Conservation (phyloP, 1,140 invertebrate genomes). For the Macrotrachela quadricornifera region DNA sequence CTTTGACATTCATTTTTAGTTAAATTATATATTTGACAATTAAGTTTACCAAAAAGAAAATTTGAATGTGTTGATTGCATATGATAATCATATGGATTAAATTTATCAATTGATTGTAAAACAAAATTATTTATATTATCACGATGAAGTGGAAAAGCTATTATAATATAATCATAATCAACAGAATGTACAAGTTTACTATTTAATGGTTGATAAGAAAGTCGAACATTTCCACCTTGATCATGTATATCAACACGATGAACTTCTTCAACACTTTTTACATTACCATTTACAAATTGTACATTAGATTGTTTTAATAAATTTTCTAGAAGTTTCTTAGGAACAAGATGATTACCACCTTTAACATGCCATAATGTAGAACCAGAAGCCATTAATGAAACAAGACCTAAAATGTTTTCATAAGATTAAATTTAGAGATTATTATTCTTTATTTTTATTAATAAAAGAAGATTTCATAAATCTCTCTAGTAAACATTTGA, state of each 20-base stretch:
- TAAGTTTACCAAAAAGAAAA: too few relatives aligned
- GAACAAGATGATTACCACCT: slow-evolving; percentile 40
- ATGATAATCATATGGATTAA: slow-evolving; percentile 13
- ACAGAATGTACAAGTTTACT: not conserved
- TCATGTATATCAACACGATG: not conserved
- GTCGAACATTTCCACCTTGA: not conserved
- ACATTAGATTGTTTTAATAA: slow-evolving; percentile 28
- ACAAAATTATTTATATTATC: slow-evolving; percentile 13
- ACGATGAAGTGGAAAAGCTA: slow-evolving; percentile 37
- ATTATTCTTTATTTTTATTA: not conserved
- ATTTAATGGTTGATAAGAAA: not conserved
- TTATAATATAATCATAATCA: slow-evolving; percentile 39
- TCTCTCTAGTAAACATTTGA: not conserved
- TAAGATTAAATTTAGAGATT: not conserved
- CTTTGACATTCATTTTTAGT: too few relatives aligned
- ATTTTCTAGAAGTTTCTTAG: slow-evolving; percentile 26
- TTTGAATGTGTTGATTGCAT: too few relatives aligned
- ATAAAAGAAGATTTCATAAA: not conserved
- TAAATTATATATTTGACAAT: too few relatives aligned
- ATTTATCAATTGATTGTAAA: slow-evolving; percentile 7
- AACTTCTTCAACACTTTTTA: slow-evolving; percentile 14
- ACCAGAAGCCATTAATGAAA: slow-evolving; percentile 37
- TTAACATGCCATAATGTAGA: slow-evolving; percentile 39
- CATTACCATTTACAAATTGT: slow-evolving; percentile 19
- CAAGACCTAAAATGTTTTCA: slow-evolving; percentile 17